Conservation (phyloP, 2,113 vertebrate species). For the Anguilla rostrata region DNA sequence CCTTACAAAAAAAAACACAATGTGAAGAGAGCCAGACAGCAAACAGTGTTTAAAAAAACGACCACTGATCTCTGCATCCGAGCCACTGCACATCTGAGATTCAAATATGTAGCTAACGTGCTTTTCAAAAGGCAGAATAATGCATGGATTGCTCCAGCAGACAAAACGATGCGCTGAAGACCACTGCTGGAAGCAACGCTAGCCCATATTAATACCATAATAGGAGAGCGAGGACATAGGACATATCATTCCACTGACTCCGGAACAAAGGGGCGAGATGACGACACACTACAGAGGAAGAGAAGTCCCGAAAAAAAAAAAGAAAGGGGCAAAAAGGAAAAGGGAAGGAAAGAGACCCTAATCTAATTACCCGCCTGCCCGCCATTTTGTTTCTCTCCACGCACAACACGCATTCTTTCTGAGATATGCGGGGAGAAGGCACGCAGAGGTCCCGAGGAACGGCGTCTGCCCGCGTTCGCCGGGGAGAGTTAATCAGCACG, state of each 20-base stretch:
- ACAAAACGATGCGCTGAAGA: background rate
- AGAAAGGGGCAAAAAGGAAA: conserved; percentile 61
- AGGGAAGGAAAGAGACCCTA: conserved; percentile 39
- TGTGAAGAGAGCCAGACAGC: background rate
- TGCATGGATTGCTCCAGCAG: background rate
- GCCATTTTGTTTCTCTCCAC: background rate
- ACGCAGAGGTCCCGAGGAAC: background rate
- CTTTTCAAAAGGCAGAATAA: background rate
- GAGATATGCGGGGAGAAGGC: conserved; percentile 2
- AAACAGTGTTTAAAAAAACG: conserved; percentile 15
- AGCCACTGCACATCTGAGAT: conserved; percentile 42
- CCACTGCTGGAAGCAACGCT: background rate
- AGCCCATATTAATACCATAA: conserved; percentile 20
- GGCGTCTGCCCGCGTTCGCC: background rate
- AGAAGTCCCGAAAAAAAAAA: conserved; percentile 56
- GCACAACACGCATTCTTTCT: background rate
- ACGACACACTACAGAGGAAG: conserved; percentile 21
- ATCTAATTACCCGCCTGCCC: conserved; percentile 15
- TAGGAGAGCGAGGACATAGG: background rate
- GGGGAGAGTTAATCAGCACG: background rate
- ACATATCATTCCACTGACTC: conserved; percentile 44
- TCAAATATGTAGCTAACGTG: background rate
- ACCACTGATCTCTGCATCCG: conserved; percentile 73
- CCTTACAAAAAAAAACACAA: conserved; percentile 6
- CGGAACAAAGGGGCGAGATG: background rate